A percentile compares a stretch with the other conserved stretches of the same genome.
Conservation (phyloP, 2,888 invertebrate species). For the Tenthredo scrophulariae region DNA sequence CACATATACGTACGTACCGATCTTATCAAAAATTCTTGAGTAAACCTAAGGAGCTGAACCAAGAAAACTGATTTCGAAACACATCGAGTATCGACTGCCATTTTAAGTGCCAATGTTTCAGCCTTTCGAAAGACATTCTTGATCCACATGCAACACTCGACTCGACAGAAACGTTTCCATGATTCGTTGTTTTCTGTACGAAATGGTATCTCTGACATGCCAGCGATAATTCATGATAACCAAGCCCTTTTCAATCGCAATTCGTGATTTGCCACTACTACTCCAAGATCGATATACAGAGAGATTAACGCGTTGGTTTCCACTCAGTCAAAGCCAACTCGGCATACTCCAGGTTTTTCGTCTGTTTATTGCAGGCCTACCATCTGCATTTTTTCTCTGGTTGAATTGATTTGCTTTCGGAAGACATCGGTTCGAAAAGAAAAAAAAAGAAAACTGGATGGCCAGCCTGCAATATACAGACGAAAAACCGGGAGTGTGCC, state of each 20-base stretch:
- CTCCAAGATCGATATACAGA: background rate
- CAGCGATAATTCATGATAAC: background rate
- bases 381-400: too few relatives aligned
- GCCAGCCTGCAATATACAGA: too few relatives aligned
- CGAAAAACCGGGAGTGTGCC: too few relatives aligned
- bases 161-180: background rate
- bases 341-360: too few relatives aligned
- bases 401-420: too few relatives aligned
- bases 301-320: too few relatives aligned
- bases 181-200: background rate
- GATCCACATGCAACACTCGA: background rate
- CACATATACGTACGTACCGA: background rate
- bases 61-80: background rate
- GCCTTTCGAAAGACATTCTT: background rate
- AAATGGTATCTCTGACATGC: background rate
- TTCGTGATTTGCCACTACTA: background rate
- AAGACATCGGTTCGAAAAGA: too few relatives aligned
- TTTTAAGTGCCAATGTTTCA: background rate
- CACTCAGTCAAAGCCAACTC: too few relatives aligned
- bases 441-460: too few relatives aligned
- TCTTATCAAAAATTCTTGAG: background rate
- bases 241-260: background rate
- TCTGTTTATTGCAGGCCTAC: too few relatives aligned
- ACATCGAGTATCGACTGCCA: background rate
- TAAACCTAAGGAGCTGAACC: background rate